Evolutionary conservation across 2,797 vertebrate genomes (phyloP), one percentile per base, ranked within the genome.

Genomic region (Diglossa cyanea): DNA sequence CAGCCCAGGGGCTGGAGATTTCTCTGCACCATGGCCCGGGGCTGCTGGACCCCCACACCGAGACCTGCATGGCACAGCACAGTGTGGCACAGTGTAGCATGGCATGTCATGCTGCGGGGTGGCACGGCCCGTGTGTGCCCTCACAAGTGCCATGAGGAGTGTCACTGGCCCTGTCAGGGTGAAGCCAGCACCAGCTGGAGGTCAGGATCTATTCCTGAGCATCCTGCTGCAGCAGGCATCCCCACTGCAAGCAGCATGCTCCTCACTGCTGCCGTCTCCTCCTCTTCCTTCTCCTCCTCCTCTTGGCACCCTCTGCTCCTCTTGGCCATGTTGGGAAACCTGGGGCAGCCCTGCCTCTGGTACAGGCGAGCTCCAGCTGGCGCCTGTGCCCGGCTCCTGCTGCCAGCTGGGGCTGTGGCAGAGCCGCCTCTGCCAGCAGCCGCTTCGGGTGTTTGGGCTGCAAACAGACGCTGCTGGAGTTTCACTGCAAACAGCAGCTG

Each of bases 401-500:
- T 62, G 2, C 55, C 53, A 11, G 55, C 65, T 1, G 8, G 55
- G 42, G 77, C 67, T 53, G 70, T 9, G 1, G 4, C 1, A 0
- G 75, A 35, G 67, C 72, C 10, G 66, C 65, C 4, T 62, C 55
- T 51, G 91, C 73, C 70, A 47, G 24, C 4, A 26, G 55, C 47
- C 6, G 35, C 15, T 42, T 58, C 0, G 13, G 21, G 2, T 93
- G 92, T 95, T 95, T 96, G 80, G 90, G 94, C 65, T 95, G 91
- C 94, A 96, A 96, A 96, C 90, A 94, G 70, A 13, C 3, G 5
- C 80, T 51, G 86, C 50, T 1, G 2, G 73, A 74, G 66, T 95
- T 95, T 92, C 70, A 58, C 88, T 50, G 45, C 96, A 93, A 96
- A 96, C 92, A 96, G 83, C 95, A 93, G 92, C 90, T 96, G 96